Percentiles rank a stretch among this genome's conserved stretches.
Conservation (phyloP, 2,888 invertebrate species). For the Sycophila texana region DNA sequence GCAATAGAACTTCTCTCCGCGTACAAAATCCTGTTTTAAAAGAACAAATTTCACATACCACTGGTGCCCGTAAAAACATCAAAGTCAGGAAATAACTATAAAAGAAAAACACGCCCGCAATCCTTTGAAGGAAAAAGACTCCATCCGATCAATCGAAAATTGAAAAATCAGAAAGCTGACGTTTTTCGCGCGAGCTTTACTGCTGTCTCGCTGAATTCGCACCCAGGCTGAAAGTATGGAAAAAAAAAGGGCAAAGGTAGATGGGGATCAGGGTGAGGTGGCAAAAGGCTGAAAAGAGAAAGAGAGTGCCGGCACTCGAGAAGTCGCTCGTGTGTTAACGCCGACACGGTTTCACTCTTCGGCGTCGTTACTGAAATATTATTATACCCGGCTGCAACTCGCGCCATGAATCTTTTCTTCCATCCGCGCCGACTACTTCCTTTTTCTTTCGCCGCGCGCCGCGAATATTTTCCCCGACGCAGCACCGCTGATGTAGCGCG, state of each 20-base stretch:
- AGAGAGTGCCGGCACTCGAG: slow-evolving; percentile 34
- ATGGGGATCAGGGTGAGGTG: slow-evolving; percentile 32
- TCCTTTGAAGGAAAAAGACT: too few relatives aligned
- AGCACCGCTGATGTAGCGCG: neutral
- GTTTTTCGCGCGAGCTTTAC: neutral
- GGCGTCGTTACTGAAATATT: slow-evolving; percentile 56
- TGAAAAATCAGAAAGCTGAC: neutral
- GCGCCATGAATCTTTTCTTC: neutral
- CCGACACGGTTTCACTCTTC: slow-evolving; percentile 57
- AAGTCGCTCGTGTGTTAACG: slow-evolving; percentile 56
- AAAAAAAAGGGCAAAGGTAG: slow-evolving; percentile 6
- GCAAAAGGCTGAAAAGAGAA: slow-evolving; percentile 26
- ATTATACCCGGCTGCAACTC: slow-evolving; percentile 33
- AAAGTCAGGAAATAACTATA: too few relatives aligned
- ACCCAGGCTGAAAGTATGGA: neutral
- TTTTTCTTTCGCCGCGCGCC: neutral
- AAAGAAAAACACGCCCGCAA: too few relatives aligned
- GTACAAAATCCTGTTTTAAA: too few relatives aligned
- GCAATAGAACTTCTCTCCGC: too few relatives aligned
- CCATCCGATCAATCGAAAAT: neutral
- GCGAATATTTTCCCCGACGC: slow-evolving; percentile 25
- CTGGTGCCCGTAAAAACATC: too few relatives aligned
- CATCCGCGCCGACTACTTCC: slow-evolving; percentile 9
- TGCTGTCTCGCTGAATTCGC: neutral
- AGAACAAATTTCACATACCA: too few relatives aligned